Evolutionary conservation across 2,888 invertebrate species (phyloP), one percentile per base, ranked within the genome.

Genomic region (Melanostoma mellinum): DNA sequence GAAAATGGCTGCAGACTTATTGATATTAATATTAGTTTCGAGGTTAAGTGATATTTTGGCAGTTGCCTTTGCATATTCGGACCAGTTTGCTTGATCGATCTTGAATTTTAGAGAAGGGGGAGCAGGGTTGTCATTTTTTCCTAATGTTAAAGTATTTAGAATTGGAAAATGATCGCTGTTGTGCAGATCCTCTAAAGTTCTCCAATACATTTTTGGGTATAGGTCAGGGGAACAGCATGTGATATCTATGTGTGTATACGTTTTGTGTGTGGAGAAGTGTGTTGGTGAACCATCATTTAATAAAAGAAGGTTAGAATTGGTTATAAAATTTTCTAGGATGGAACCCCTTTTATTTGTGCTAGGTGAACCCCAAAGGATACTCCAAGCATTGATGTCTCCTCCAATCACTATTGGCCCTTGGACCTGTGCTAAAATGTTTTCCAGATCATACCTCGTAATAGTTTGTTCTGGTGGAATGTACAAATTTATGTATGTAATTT

Each of bases 121-220:
- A 30, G 32, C 3, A 50, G 6, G 6, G 6, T 6, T 50, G 3
- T 50, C 50, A 32, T 30, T 50, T 6, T 32, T 50, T 6, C 50
- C 50, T 50, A 50, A 8, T 50, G 8, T 50, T 8, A 53, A 35
- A 3, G 53, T 4, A 53, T 30, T 56, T 3, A 36, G 8, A 20
- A 55, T 48, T 2, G 46, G 56, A n/a, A 53, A 53, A 33, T 53
- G 53, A 52, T 73, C 73, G 36, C 73, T 61, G 6, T 73, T 73
- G 36, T 63, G 63, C 8, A 53, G 42, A 63, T 73, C 53, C 4
- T 73, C 56, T 33, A 53, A 40, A 30, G 38, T 35, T 50, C 40
- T 63, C 73, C 63, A 63, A 6, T 32, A 4, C 35, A 46, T 38
- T 53, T 52, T 40, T 9, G 44, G 33, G 20, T 35, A 36, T 53